A percentile compares a stretch with the other conserved stretches of the same genome.
Evolutionary conservation across 2,888 invertebrate genomes (phyloP).

Genomic region (Psylliodes chrysocephalus): DNA sequence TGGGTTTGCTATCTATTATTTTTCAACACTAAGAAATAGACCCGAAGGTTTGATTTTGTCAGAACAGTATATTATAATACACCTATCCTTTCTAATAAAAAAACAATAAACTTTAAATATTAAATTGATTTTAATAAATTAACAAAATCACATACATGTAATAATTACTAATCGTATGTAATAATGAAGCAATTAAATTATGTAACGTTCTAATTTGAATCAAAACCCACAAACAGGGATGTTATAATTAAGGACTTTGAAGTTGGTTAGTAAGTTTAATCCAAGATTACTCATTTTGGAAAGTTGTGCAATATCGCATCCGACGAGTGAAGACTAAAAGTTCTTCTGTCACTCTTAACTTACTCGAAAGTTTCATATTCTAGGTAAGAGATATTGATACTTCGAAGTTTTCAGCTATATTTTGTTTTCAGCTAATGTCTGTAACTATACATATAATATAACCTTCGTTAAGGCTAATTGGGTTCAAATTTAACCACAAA

Average conservation of each 20-base stretch:
- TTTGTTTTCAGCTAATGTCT: neutral
- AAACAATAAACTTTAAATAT: no score
- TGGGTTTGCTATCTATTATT: no score
- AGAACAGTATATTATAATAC: no score
- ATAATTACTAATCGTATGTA: no score
- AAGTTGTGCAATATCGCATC: neutral
- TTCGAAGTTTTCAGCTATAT: neutral
- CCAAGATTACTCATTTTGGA: neutral
- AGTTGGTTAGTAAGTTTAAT: conserved; percentile 10
- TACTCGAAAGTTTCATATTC: neutral
- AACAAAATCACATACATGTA: no score
- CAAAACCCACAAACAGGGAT: neutral
- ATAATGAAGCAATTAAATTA: neutral
- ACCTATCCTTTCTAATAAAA: no score
- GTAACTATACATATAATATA: no score
- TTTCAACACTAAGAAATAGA: no score
- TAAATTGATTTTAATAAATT: no score
- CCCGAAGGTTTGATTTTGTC: no score
- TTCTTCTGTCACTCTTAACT: conserved; percentile 2
- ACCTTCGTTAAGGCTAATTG: no score
- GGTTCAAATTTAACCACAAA: no score
- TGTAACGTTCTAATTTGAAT: neutral
- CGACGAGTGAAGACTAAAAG: neutral
- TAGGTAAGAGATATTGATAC: neutral
- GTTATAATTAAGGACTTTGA: neutral